phyloP scores from a whole-genome alignment of 1,140 invertebrate species.

The Ceratosolen fusciceps region DNA sequence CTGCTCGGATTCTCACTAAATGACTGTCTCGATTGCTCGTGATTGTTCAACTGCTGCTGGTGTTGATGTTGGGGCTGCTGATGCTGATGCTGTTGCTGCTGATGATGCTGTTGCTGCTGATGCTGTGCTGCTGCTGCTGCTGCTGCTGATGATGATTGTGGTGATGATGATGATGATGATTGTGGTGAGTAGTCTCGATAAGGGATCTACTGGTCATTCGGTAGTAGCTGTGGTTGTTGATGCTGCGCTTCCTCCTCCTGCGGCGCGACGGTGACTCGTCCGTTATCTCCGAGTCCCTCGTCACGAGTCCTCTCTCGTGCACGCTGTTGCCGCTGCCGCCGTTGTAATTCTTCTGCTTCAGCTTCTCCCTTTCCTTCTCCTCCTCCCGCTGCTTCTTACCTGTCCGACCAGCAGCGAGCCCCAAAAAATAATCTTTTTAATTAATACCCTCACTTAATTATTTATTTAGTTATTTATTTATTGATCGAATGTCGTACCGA shows the following conservation, averaged over 20 bases:
- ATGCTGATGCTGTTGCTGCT: too few relatives aligned
- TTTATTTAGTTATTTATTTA: not conserved
- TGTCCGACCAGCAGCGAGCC: not conserved
- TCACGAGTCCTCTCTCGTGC: not conserved
- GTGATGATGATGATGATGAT: too few relatives aligned
- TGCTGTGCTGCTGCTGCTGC: too few relatives aligned
- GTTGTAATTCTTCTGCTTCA: constrained; percentile 37
- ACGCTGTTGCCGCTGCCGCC: constrained; percentile 37
- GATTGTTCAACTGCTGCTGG: too few relatives aligned
- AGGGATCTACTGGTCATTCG: not conserved
- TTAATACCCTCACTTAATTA: too few relatives aligned
- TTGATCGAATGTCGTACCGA: not conserved
- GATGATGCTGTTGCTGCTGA: too few relatives aligned
- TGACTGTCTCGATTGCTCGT: constrained; percentile 36
- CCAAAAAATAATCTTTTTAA: too few relatives aligned
- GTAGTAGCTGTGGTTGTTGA: not conserved
- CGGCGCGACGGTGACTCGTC: not conserved
- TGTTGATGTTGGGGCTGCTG: too few relatives aligned
- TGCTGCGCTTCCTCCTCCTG: constrained; percentile 23
- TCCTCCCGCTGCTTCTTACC: constrained; percentile 24
- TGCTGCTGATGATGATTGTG: too few relatives aligned
- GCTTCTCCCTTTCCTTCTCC: constrained; percentile 40
- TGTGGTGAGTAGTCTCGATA: constrained; percentile 34
- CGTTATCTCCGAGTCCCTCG: not conserved
- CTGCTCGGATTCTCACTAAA: constrained; percentile 60